Base-by-base conservation (phyloP, 2,113 vertebrate genomes). In the Tamias sibiricus region DNA sequence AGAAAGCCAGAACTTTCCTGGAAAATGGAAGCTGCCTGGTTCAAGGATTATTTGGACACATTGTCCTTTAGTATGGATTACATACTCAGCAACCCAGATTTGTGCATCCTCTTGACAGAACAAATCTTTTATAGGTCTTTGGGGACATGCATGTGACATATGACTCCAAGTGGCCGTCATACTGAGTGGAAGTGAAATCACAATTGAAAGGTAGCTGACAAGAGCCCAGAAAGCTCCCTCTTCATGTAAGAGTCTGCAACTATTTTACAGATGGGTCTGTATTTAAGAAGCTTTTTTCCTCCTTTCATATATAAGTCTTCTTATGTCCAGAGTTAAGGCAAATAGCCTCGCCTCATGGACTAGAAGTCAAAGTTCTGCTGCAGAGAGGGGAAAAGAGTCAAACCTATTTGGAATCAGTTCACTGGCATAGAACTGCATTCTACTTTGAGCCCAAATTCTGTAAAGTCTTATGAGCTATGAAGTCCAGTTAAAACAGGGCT, bases 401-500 rank as follows among this genome's bases (percentile, higher is more conserved):
- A 44, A 87, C 44, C 20, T 94, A n/a, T 77, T 93, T 96, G 94
- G 96, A 97, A 79, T 95, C 97, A 90, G 79, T 92, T 94, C 68
- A 90, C 69, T 95, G 97, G 95, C 96, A 62, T 76, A 75, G 85
- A 98, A 96, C 42, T 62, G 76, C 94, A 79, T 96, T 98, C 92
- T 91, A 92, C 95, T 97, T 98, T 96, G 95, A 98, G 97, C 96
- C 84, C 82, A 97, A 98, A 98, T 95, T 93, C 97, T 69, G 85
- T 97, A 94, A 97, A 98, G 97, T 98, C 95, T 98, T 97, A 95
- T 97, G 98, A 98, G 97, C 96, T 92, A 93, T 96, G 95, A 98
- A 98, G 97, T 98, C 96, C 98, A 98, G 98, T 98, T 98, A 98
- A 98, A 99, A 98, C 94, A 87, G 94, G 96, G 93, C 80, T 91